Evolutionary conservation across 2,113 vertebrate species (phyloP).

Genomic region (Phalacrocorax carbo): DNA sequence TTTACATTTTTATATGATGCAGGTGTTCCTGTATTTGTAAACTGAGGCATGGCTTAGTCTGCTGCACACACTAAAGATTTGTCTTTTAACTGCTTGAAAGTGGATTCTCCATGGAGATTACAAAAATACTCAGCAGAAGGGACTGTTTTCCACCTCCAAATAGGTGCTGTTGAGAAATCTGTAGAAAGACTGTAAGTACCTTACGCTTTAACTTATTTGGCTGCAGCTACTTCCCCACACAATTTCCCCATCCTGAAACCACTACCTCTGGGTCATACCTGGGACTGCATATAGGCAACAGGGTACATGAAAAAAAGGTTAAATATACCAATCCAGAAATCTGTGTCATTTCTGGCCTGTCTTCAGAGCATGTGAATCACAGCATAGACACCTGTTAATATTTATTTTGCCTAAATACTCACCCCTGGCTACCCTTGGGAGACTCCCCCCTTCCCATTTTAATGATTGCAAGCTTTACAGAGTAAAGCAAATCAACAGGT

Average conservation of each 20-base stretch:
- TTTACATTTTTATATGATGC: background rate
- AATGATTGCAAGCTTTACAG: background rate
- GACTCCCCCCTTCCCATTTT: background rate
- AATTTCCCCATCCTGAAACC: background rate
- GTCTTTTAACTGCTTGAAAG: background rate
- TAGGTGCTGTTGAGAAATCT: background rate
- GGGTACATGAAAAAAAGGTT: background rate
- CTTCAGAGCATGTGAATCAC: background rate
- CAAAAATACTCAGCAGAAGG: background rate
- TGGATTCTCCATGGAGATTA: background rate
- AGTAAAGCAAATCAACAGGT: background rate
- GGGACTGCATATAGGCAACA: background rate
- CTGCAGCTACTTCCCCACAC: background rate
- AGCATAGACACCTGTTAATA: background rate
- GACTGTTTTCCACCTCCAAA: background rate
- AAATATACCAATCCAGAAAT: background rate
- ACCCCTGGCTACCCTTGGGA: background rate
- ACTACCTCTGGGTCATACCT: background rate
- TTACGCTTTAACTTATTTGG: background rate
- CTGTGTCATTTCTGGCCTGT: background rate
- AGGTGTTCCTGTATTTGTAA: background rate
- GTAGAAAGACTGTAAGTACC: background rate
- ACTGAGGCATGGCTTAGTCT: rapidly evolving
- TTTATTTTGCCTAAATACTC: background rate
- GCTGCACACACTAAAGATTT: background rate